Conservation (phyloP, 2,797 vertebrate species). For the Sorex maritimensis region DNA sequence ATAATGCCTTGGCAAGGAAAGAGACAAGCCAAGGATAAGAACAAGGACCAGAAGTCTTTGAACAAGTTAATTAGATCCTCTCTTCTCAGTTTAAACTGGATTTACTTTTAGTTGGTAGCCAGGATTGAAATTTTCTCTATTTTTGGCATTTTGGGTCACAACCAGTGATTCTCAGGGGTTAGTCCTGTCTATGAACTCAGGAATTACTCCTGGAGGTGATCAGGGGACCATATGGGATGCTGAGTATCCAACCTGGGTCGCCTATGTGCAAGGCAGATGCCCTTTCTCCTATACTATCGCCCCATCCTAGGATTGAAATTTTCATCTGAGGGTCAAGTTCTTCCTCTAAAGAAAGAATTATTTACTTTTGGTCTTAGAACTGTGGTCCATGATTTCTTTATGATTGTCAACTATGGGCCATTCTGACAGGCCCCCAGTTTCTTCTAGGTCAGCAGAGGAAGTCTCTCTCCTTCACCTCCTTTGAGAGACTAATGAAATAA, state of each 20-base stretch:
- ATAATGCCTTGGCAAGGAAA: neutral
- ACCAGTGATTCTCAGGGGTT: too few species aligned
- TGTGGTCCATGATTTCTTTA: neutral
- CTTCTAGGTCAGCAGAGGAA: neutral
- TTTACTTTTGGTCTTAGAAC: conserved; percentile 4
- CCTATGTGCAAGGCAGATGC: too few species aligned
- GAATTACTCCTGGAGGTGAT: too few species aligned
- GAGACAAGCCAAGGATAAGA: neutral
- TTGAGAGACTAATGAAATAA: neutral
- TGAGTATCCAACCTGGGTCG: too few species aligned
- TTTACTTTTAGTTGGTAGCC: neutral
- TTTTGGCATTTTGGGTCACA: too few species aligned
- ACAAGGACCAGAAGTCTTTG: neutral
- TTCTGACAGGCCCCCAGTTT: neutral
- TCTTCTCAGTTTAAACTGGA: neutral
- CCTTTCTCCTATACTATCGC: too few species aligned
- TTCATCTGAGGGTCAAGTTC: neutral
- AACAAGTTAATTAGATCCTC: neutral
- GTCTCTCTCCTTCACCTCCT: neutral
- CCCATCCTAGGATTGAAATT: too few species aligned
- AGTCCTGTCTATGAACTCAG: too few species aligned
- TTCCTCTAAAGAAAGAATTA: neutral
- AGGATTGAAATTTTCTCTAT: neutral
- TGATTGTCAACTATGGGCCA: neutral
- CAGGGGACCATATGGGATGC: too few species aligned